phyloP scores from a whole-genome alignment of 2,113 vertebrate species.

The Podiceps cristatus region DNA sequence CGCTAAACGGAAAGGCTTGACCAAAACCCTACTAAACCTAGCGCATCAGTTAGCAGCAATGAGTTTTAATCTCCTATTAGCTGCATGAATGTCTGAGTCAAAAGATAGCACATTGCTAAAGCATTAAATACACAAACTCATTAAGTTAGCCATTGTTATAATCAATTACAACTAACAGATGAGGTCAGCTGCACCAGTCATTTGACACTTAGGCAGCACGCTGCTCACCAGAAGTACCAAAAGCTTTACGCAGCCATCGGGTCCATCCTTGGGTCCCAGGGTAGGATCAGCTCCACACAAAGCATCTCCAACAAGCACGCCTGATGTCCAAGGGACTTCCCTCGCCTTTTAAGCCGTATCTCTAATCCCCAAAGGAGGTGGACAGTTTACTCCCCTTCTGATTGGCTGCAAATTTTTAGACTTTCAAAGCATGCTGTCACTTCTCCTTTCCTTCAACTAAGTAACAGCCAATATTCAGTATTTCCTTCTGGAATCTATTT shows the following conservation, averaged over 20 bases:
- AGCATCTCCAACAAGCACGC: not conserved
- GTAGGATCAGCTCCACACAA: not conserved
- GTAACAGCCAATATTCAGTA: rapidly evolving
- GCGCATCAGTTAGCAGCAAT: not conserved
- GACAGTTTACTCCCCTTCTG: not conserved
- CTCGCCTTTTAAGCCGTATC: rapidly evolving
- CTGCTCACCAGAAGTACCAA: not conserved
- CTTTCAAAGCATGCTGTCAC: not conserved
- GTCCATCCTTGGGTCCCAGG: not conserved
- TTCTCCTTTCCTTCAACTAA: not conserved
- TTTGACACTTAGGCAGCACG: not conserved
- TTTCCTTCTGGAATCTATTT: not conserved
- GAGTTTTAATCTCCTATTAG: not conserved
- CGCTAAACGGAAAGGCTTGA: not conserved
- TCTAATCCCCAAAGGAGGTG: not conserved
- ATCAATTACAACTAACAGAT: not conserved
- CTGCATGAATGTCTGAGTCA: not conserved
- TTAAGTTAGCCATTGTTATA: not conserved
- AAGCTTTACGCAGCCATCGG: not conserved
- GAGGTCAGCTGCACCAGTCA: not conserved
- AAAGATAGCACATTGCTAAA: not conserved
- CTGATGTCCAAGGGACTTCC: rapidly evolving
- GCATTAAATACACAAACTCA: not conserved
- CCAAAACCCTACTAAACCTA: not conserved
- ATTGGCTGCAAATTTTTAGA: rapidly evolving